Percentiles rank a stretch among this genome's conserved stretches.
Evolutionary conservation across 1,140 invertebrate species (phyloP).

Genomic region (Formica selysi): DNA sequence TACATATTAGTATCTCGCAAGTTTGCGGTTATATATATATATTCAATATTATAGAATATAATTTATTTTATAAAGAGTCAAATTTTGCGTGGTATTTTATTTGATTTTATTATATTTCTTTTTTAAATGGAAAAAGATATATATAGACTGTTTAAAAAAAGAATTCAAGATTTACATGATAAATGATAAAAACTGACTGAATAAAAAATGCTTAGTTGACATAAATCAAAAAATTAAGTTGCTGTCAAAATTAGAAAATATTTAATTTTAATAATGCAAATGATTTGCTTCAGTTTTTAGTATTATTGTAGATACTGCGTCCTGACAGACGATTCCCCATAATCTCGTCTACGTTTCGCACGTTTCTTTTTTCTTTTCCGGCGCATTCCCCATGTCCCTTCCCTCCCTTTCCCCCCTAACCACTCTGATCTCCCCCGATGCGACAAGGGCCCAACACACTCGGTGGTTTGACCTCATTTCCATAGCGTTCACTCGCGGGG

Average conservation of each 20-base stretch:
- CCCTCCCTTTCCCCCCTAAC: constrained; percentile 40
- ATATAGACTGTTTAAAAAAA: too few species aligned
- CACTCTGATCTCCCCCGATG: constrained; percentile 45
- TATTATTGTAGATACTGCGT: constrained; percentile 8
- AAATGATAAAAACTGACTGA: too few species aligned
- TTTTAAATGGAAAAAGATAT: too few species aligned
- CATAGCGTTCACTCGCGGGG: constrained; percentile 72
- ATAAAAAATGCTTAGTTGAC: too few species aligned
- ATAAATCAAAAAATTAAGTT: too few species aligned
- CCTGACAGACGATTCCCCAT: constrained; percentile 71
- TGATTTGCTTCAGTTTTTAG: neutral
- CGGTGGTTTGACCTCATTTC: constrained; percentile 81
- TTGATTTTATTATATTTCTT: too few species aligned
- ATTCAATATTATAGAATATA: neutral
- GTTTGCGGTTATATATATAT: neutral
- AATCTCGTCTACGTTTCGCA: constrained; percentile 65
- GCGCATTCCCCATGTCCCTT: neutral
- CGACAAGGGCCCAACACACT: constrained; percentile 58
- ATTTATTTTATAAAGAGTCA: neutral
- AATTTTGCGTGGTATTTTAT: neutral
- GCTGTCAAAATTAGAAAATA: too few species aligned
- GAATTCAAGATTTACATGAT: too few species aligned
- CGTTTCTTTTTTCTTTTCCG: neutral
- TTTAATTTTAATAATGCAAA: too few species aligned
- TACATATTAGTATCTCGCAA: too few species aligned